These are phyloP conservation scores for Mycalesis mineus DNA, from an alignment of 2,888 invertebrate species.

Conservation along the genomic window DNA sequence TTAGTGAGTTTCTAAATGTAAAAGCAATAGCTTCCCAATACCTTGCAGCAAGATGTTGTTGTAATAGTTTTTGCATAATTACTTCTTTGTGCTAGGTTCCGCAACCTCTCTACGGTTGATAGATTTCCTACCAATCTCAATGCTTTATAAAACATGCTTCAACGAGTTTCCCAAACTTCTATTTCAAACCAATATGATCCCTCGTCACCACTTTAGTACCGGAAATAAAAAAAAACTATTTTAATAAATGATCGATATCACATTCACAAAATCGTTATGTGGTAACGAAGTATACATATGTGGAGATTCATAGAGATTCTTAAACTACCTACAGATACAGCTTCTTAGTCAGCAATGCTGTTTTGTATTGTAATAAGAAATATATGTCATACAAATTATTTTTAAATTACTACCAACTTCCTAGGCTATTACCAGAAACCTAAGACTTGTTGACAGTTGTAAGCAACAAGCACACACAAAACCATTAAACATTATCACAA, in stretches of 20 bases:
- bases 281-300: conserved; percentile 66
- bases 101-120: conserved; percentile 45
- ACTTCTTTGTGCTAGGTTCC: conserved; percentile 45
- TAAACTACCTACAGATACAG: neutral
- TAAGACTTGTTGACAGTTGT: no score
- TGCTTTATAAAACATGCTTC: conserved; percentile 59
- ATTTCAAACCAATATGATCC: conserved; percentile 48
- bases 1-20: conserved; percentile 13
- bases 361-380: no score
- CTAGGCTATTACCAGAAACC: no score
- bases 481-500: no score
- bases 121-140: conserved; percentile 48
- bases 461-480: no score
- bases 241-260: neutral
- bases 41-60: conserved; percentile 65
- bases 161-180: conserved; percentile 35
- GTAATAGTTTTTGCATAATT: conserved; percentile 59
- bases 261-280: no score
- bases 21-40: conserved; percentile 40
- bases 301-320: conserved; percentile 42
- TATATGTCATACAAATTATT: no score
- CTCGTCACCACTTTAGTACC: conserved; percentile 60
- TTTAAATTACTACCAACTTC: no score
- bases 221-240: conserved; percentile 49
- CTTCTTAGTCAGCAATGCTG: neutral